phyloP scores from a whole-genome alignment of 1,140 invertebrate genomes.

The Heliothis subflexa region DNA sequence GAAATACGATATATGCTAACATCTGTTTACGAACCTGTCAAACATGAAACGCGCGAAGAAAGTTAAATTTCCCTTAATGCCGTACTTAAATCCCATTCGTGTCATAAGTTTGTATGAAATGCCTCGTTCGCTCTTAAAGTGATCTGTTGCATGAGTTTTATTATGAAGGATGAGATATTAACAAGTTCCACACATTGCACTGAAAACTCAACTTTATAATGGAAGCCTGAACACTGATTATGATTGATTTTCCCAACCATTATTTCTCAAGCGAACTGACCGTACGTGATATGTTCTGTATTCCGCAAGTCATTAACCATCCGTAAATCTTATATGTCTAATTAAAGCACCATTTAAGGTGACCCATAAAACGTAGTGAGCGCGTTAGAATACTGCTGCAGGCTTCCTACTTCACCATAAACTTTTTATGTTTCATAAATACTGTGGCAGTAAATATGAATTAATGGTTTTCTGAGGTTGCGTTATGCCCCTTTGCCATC shows the following conservation, averaged over 20 bases:
- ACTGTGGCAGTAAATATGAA: conserved; percentile 80
- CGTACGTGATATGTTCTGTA: conserved; percentile 24
- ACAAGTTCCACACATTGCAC: not conserved
- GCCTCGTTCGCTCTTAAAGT: not conserved
- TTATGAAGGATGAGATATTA: conserved; percentile 1
- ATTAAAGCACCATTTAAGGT: conserved; percentile 78
- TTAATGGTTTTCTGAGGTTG: conserved; percentile 79
- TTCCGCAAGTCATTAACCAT: conserved; percentile 68
- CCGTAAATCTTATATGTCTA: conserved; percentile 70
- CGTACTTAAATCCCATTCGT: conserved; percentile 20
- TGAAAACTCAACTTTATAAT: conserved; percentile 3
- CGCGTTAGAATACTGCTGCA: conserved; percentile 71
- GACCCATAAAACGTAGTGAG: conserved; percentile 71
- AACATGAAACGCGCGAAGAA: conserved; percentile 18
- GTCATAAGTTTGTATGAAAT: conserved; percentile 8
- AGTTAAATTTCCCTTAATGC: conserved; percentile 31
- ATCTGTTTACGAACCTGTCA: conserved; percentile 25
- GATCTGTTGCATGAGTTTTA: conserved; percentile 9
- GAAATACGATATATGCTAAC: conserved; percentile 17
- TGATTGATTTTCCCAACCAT: not conserved
- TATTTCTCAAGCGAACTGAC: not conserved
- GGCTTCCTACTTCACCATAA: conserved; percentile 80
- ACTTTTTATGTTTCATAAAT: conserved; percentile 85
- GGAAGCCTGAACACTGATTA: not conserved
- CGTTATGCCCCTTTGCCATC: conserved; percentile 66